A percentile compares a stretch with the other conserved stretches of the same genome.
These are phyloP conservation scores for Caenorhabditis auriculariae DNA, from an alignment of 2,888 invertebrate species.

Conservation along the genomic window DNA sequence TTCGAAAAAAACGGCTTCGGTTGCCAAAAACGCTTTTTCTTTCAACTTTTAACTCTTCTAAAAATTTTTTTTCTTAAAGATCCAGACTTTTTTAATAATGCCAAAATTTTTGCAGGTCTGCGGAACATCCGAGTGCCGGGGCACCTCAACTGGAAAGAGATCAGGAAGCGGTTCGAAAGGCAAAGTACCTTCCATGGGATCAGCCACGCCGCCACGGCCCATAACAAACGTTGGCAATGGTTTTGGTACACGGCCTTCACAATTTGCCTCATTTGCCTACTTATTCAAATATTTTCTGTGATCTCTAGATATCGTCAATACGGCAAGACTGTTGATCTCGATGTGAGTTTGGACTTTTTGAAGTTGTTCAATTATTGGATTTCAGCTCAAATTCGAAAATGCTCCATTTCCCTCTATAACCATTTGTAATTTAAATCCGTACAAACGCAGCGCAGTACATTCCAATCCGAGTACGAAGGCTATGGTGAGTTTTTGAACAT, in stretches of 20 bases:
- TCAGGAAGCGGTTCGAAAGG: conserved; percentile 39
- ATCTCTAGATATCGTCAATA: conserved; percentile 52
- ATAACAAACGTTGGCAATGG: conserved; percentile 42
- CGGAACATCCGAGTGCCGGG: conserved; percentile 41
- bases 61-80: too few relatives aligned
- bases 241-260: conserved; percentile 58
- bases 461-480: conserved; percentile 53
- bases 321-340: conserved; percentile 61
- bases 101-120: conserved; percentile 30
- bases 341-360: conserved; percentile 42
- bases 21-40: too few relatives aligned
- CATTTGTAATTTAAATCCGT: conserved; percentile 62
- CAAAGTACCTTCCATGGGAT: conserved; percentile 57
- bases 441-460: conserved; percentile 57
- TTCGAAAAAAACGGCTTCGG: too few relatives aligned
- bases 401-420: conserved; percentile 62
- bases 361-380: conserved; percentile 2
- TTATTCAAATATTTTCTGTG: conserved; percentile 54
- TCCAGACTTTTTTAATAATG: conserved; percentile 3
- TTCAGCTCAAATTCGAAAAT: conserved; percentile 63
- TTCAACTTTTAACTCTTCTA: too few relatives aligned
- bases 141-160: conserved; percentile 44
- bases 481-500: conserved; percentile 36
- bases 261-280: conserved; percentile 43
- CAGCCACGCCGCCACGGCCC: conserved; percentile 54